phyloP scores from a whole-genome alignment of 2,888 invertebrate species.

The Lasioglossum zephyrum region DNA sequence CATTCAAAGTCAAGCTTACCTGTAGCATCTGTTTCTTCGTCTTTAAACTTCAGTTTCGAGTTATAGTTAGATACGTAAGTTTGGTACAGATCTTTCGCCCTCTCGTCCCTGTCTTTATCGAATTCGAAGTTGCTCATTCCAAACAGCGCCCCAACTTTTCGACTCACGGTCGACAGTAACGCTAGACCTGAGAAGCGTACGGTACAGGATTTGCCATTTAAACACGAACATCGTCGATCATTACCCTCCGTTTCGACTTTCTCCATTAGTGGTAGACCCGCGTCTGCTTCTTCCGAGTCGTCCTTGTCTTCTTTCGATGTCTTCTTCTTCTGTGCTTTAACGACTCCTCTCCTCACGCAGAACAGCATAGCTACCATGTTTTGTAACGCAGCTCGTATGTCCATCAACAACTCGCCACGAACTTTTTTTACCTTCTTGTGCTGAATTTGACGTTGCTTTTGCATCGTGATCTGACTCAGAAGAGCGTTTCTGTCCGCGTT shows the following conservation, averaged over 20 bases:
- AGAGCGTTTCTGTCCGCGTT: constrained; percentile 85
- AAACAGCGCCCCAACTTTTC: constrained; percentile 72
- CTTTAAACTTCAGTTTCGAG: constrained; percentile 70
- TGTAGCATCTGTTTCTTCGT: constrained; percentile 68
- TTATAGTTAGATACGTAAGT: constrained; percentile 77
- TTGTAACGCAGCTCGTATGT: constrained; percentile 87
- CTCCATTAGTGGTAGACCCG: constrained; percentile 20
- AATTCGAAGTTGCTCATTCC: constrained; percentile 76
- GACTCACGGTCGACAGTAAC: constrained; percentile 74
- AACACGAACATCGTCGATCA: neutral
- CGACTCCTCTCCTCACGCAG: constrained; percentile 71
- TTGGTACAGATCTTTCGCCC: constrained; percentile 77
- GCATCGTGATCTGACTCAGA: constrained; percentile 84
- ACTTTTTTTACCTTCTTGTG: constrained; percentile 84
- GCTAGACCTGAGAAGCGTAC: constrained; percentile 68
- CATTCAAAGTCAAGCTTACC: constrained; percentile 64
- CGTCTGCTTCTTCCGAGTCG: constrained; percentile 39
- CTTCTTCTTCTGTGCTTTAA: neutral
- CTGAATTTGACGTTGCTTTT: constrained; percentile 84
- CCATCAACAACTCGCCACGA: constrained; percentile 86
- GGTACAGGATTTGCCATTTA: neutral
- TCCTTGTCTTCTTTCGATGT: neutral
- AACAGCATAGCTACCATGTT: constrained; percentile 86
- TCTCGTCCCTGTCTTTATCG: constrained; percentile 71
- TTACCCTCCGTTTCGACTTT: constrained; percentile 54